A percentile compares a stretch with the other conserved stretches of the same genome.
Conservation (phyloP, 1,140 invertebrate species). For the Polyergus mexicanus region DNA sequence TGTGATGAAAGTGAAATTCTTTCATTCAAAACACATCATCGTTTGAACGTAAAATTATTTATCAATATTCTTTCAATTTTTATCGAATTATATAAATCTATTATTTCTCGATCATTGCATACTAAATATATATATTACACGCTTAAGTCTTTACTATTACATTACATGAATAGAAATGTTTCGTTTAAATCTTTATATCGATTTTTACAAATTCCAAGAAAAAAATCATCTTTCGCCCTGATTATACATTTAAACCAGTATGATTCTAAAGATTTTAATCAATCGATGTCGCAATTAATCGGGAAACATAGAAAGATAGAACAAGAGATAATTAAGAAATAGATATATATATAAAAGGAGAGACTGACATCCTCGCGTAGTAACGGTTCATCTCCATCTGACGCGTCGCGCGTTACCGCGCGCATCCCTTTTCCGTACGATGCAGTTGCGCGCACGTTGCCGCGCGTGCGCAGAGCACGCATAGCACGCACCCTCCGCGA, state of each 20-base stretch:
- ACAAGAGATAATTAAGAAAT: neutral
- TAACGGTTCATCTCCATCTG: constrained; percentile 76
- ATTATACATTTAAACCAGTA: neutral
- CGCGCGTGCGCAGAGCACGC: constrained; percentile 71
- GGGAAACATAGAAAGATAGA: neutral
- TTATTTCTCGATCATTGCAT: neutral
- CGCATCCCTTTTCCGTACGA: constrained; percentile 26
- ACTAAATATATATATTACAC: neutral
- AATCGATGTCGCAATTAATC: neutral
- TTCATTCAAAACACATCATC: neutral
- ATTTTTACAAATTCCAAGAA: neutral
- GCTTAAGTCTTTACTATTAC: neutral
- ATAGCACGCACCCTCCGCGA: constrained; percentile 84
- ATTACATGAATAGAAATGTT: neutral
- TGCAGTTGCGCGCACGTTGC: constrained; percentile 44
- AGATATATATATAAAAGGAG: neutral
- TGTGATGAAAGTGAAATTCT: neutral
- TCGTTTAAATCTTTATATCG: neutral
- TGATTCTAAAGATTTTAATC: neutral
- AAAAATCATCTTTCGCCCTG: no score
- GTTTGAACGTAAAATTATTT: neutral
- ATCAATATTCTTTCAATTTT: no score
- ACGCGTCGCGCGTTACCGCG: constrained; percentile 56
- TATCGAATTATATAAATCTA: neutral
- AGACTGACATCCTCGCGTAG: constrained; percentile 16